A percentile compares a stretch with the other conserved stretches of the same genome.
phyloP scores from a whole-genome alignment of 2,797 vertebrate genomes.

The Apodemus agrarius region DNA sequence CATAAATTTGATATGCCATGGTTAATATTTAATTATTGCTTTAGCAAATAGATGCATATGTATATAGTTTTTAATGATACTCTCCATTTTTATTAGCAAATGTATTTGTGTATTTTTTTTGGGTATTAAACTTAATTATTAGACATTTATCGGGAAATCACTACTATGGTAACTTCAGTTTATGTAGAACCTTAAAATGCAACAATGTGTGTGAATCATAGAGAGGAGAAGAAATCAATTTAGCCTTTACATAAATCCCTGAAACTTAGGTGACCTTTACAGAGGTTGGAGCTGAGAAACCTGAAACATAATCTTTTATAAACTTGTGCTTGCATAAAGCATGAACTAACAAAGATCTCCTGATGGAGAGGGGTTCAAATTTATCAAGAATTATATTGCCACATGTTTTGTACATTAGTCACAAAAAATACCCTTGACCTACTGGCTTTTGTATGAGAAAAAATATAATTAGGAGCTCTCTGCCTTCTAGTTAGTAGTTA shows the following conservation, averaged over 20 bases:
- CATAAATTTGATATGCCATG: neutral
- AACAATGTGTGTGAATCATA: neutral
- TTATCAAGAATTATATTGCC: conserved; percentile 11
- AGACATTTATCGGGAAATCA: conserved; percentile 2
- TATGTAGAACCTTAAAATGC: neutral
- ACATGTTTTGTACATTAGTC: neutral
- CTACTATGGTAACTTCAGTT: neutral
- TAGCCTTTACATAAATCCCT: neutral
- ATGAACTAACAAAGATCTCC: conserved; percentile 2
- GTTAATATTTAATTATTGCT: neutral
- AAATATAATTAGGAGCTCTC: neutral
- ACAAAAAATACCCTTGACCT: neutral
- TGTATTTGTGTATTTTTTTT: neutral
- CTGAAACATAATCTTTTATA: neutral
- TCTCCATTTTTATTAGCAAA: neutral
- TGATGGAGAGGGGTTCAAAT: neutral
- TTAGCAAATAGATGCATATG: neutral
- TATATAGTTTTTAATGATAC: neutral
- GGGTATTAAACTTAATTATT: neutral
- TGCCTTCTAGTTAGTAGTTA: neutral
- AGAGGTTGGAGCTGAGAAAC: conserved; percentile 10
- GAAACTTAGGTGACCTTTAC: neutral
- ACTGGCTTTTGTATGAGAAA: neutral
- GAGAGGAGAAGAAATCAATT: neutral
- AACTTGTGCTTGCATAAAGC: neutral